Evolutionary conservation across 1,140 invertebrate genomes (phyloP), one percentile per base, ranked within the genome.

Genomic region (Cataglyphis hispanica): DNA sequence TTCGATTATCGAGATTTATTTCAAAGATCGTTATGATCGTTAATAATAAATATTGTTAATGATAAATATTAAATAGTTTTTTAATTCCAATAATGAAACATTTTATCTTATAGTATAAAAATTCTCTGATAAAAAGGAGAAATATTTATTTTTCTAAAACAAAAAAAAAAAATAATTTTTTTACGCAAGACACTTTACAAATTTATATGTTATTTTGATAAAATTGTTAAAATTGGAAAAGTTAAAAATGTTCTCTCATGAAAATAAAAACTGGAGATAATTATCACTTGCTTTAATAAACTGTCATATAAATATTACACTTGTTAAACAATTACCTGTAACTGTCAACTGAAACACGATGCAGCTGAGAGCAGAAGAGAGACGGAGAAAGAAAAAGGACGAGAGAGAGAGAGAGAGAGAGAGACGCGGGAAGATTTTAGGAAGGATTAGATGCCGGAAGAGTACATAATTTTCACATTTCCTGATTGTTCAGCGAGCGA

Each of bases 261-360:
- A n/a, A n/a, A 11, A 0, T 43, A 61, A 61, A 83, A 83, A 61
- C 25, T 27, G 1, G 27, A 67, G 43, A 72, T 75, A 80, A 86
- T 63, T 50, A 31, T 64, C 19, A 43, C 60, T 86, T 69, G 80
- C 22, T 60, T 83, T 37, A 25, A 16, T 86, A 84, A 83, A 84
- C 40, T 74, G 85, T 86, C 80, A 34, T 46, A 19, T 84, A 84
- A 84, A 72, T 69, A 61, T 84, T 60, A 61, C 67, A 83, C 56
- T 83, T 74, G 78, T 40, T 58, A 46, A 40, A 83, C 27, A 83
- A 83, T 83, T 83, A 83, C 40, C 58, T 37, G 27, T 13, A 27
- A 53, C 53, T 74, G n/a, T 67, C 53, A 69, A 83, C 50, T 53
- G 78, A 74, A 83, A 83, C 67, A 74, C 37, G 50, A 74, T 83